Conservation (phyloP, 2,888 invertebrate genomes). For the Torymus texanus region DNA sequence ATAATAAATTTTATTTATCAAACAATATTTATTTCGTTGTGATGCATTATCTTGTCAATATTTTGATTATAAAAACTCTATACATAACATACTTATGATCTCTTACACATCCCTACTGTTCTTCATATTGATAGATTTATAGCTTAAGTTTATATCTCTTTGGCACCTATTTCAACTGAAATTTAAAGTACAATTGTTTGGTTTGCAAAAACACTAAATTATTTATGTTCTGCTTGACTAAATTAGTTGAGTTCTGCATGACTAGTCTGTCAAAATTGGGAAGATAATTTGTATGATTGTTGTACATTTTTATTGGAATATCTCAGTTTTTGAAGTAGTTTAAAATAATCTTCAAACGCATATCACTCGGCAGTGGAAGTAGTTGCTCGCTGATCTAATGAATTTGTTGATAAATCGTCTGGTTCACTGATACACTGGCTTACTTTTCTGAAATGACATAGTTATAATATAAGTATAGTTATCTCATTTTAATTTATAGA, state of each 20-base stretch:
- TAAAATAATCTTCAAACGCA: constrained; percentile 29
- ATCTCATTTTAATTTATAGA: too few species aligned
- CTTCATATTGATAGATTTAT: constrained; percentile 33
- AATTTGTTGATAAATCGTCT: constrained; percentile 60
- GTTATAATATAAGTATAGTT: neutral
- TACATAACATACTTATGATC: constrained; percentile 41
- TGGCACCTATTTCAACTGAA: constrained; percentile 38
- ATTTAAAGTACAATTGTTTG: constrained; percentile 36
- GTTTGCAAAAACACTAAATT: constrained; percentile 29
- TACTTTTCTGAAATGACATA: constrained; percentile 49
- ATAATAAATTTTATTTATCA: constrained; percentile 29
- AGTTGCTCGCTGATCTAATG: constrained; percentile 59
- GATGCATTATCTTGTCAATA: constrained; percentile 17
- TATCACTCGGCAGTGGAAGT: constrained; percentile 59
- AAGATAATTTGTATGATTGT: constrained; percentile 21
- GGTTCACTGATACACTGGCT: constrained; percentile 60
- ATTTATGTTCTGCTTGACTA: constrained; percentile 19
- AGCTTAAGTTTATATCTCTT: constrained; percentile 22
- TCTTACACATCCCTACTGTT: constrained; percentile 27
- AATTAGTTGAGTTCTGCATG: constrained; percentile 44
- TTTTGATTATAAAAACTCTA: constrained; percentile 47
- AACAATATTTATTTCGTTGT: constrained; percentile 18
- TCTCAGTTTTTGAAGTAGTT: constrained; percentile 29
- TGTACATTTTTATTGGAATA: constrained; percentile 50
- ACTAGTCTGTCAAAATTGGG: constrained; percentile 46